Conservation (phyloP, 2,888 invertebrate genomes). For the Melinopterus prodromus region DNA sequence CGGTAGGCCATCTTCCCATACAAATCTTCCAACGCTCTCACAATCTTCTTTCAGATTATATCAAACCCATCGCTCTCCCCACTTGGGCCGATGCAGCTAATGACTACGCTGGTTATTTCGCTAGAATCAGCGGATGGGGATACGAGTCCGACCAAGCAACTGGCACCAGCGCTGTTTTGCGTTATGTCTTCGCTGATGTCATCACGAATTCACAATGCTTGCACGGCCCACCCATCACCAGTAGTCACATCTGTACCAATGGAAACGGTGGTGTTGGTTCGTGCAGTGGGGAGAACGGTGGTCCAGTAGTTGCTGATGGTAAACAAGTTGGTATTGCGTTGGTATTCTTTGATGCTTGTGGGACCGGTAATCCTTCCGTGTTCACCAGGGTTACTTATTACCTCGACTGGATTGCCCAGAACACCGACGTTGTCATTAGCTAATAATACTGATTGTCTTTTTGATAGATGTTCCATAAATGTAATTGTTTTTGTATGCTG, state of each 20-base stretch:
- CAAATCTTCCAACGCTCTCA: not conserved
- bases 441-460: no score
- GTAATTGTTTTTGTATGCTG: no score
- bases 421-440: no score
- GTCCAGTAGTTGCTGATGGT: no score
- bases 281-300: no score
- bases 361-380: no score
- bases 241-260: conserved; percentile 47
- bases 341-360: no score
- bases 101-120: conserved; percentile 56
- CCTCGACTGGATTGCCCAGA: no score
- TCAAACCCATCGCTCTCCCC: conserved; percentile 36
- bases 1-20: conserved; percentile 6
- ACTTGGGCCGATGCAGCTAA: conserved; percentile 44
- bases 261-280: no score
- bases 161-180: conserved; percentile 12
- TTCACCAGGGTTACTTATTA: no score
- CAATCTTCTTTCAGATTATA: conserved; percentile 10
- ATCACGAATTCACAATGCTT: conserved; percentile 14
- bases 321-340: no score
- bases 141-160: not conserved
- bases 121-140: conserved; percentile 61
- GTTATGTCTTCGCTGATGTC: not conserved
- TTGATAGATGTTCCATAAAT: no score
- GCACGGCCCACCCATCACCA: not conserved